Evolutionary conservation across 2,113 vertebrate species (phyloP).

Genomic region (Atractosteus spatula): DNA sequence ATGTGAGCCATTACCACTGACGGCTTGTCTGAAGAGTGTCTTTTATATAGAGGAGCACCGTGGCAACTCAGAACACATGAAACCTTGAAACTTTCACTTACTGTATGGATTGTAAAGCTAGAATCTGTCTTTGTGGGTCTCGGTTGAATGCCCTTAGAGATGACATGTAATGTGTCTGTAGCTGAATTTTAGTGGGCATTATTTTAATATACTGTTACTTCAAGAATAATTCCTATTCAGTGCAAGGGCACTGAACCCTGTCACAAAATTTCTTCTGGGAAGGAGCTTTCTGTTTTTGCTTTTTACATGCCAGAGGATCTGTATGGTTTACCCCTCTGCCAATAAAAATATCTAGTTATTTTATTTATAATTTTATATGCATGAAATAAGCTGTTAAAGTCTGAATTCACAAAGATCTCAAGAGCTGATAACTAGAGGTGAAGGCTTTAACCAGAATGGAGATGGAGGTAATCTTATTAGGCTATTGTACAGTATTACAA

Average conservation of each 20-base stretch:
- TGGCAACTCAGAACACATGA: not conserved
- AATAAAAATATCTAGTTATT: not conserved
- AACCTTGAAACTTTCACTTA: not conserved
- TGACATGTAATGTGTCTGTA: too few species aligned
- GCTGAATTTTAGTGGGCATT: too few species aligned
- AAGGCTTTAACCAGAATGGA: not conserved
- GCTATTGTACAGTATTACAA: too few species aligned
- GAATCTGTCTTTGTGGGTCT: not conserved
- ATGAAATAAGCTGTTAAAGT: not conserved
- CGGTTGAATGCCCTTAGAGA: not conserved
- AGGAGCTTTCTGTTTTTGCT: too few species aligned
- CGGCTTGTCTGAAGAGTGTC: conserved; percentile 4
- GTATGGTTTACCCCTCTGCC: not conserved
- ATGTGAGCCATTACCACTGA: conserved; percentile 17
- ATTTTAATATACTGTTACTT: too few species aligned
- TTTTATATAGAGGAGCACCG: not conserved
- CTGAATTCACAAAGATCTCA: not conserved
- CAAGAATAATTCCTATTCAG: too few species aligned
- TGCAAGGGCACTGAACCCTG: too few species aligned
- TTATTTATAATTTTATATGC: conserved; percentile 3
- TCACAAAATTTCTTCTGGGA: too few species aligned
- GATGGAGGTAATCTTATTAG: not conserved
- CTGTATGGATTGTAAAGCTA: not conserved
- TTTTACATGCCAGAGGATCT: not conserved
- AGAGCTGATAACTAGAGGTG: not conserved